A percentile compares a stretch with the other conserved stretches of the same genome.
Conservation (phyloP, 2,113 vertebrate species). For the Mystacornis crossleyi region DNA sequence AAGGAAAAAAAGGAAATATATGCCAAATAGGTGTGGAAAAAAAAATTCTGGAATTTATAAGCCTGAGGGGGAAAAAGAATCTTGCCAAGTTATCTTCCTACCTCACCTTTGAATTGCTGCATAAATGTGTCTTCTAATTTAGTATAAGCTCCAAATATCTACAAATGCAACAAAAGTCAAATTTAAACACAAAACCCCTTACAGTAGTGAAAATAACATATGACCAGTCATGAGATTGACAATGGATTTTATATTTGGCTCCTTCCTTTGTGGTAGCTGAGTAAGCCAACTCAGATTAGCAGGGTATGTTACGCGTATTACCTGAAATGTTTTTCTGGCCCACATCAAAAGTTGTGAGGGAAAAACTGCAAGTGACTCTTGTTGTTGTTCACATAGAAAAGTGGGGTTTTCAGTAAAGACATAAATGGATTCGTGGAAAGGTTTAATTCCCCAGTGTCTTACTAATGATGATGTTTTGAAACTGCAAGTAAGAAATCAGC, state of each 20-base stretch:
- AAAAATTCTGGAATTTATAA: neutral
- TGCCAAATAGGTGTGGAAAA: neutral
- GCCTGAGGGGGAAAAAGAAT: neutral
- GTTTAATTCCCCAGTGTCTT: conserved; percentile 29
- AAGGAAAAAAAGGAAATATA: neutral
- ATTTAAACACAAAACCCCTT: neutral
- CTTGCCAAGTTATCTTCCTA: neutral
- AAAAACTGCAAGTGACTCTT: neutral
- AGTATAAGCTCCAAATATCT: neutral
- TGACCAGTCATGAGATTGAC: neutral
- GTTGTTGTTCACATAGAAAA: neutral
- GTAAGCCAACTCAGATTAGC: neutral
- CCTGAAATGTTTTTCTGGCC: conserved; percentile 26
- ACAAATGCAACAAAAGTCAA: neutral
- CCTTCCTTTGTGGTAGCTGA: neutral
- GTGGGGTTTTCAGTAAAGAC: conserved; percentile 13
- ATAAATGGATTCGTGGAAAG: conserved; percentile 11
- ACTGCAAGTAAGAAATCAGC: conserved; percentile 23
- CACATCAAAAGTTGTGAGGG: conserved; percentile 4
- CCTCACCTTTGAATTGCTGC: neutral
- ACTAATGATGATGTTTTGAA: conserved; percentile 54
- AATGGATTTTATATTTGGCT: conserved; percentile 25
- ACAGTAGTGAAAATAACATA: neutral
- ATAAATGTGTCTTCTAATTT: conserved; percentile 10
- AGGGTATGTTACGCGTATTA: neutral